phyloP scores from a whole-genome alignment of 1,140 invertebrate genomes.

The Drosophila erecta region DNA sequence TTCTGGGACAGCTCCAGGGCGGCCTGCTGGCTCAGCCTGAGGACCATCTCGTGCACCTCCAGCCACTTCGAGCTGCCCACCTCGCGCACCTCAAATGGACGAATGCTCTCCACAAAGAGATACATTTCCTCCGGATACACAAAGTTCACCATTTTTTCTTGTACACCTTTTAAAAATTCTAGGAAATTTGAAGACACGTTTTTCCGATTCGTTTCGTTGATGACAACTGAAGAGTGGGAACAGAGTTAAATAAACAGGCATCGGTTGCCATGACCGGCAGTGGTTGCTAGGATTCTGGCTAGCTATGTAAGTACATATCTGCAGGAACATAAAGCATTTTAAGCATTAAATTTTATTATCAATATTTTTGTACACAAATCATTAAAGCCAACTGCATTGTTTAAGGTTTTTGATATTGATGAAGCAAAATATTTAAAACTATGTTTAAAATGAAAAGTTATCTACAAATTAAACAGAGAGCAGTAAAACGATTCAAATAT shows the following conservation, averaged over 20 bases:
- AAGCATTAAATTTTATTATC: no score
- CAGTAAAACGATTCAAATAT: no score
- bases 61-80: conserved; percentile 87
- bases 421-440: no score
- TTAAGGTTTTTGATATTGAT: no score
- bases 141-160: conserved; percentile 67
- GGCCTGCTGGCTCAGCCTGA: conserved; percentile 92
- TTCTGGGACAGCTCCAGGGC: conserved; percentile 89
- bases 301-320: no score
- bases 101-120: conserved; percentile 79
- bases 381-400: no score
- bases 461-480: no score
- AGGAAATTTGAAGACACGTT: neutral
- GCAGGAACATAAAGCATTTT: no score
- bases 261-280: conserved; percentile 37
- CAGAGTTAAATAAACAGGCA: conserved; percentile 21
- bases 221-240: neutral
- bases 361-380: no score
- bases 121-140: conserved; percentile 79
- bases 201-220: neutral
- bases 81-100: conserved; percentile 69
- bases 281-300: conserved; percentile 53
- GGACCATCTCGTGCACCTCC: conserved; percentile 90
- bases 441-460: no score
- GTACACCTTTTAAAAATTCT: neutral